Evolutionary conservation across 2,113 vertebrate species (phyloP), one percentile per base, ranked within the genome.

Genomic region (Stictonetta naevosa): DNA sequence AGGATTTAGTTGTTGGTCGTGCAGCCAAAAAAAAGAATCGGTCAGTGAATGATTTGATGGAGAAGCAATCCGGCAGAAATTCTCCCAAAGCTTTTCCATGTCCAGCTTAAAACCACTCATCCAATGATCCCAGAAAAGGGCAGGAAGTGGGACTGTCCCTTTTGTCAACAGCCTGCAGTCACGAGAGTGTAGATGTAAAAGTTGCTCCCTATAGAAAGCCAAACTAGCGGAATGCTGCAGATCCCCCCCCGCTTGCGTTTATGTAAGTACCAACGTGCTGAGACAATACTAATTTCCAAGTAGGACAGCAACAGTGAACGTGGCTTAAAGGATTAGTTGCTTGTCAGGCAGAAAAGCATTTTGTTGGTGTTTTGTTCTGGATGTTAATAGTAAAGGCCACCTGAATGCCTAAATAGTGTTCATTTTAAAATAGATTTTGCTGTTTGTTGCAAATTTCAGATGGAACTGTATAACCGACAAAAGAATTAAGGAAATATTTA

Each of bases 281-380:
- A 92, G 68, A 83, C 72, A 83, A 77, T 86, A 31, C 73, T 64
- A 56, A 2, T 87, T 53, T 87, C 58, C 62, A 76, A 26, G 76
- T 19, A 68, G 64, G 86, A 74, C 80, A 12, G 8, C 74, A 83
- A 81, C 86, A 71, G 6, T 52, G 71, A 79, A 60, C 40, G 29
- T 56, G 78, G 50, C 67, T 92, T 92, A 93, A 87, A 77, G 86
- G 81, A 92, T 96, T 94, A 90, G 44, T 58, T 82, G 66, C 62
- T 73, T 90, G 58, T 95, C 77, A 83, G 89, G 81, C 71, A 80
- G 69, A 95, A 48, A 84, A 91, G 44, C 42, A 31, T 22, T 67
- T 17, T 36, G 31, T 58, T 52, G 13, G 31, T 48, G 33, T 13
- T 81, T 75, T 67, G 11, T 60, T 83, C 59, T 15, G 71, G 82